Percentiles rank a stretch among this genome's conserved stretches.
Evolutionary conservation across 2,888 invertebrate genomes (phyloP).

Genomic region (Heteropelma amictum): DNA sequence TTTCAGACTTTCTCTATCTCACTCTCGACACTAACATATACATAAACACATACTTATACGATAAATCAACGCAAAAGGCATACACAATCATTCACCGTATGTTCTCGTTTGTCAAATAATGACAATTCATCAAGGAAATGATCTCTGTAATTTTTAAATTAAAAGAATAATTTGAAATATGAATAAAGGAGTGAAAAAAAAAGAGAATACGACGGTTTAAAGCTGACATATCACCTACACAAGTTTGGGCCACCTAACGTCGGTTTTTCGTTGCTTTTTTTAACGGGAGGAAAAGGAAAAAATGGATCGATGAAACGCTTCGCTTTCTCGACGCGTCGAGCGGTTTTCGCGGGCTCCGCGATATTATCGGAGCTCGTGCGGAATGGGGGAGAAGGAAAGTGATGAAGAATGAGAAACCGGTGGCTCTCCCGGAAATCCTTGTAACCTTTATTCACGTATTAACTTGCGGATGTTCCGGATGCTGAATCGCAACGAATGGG

Average conservation of each 20-base stretch:
- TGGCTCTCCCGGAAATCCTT: constrained; percentile 32
- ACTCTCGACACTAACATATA: no score
- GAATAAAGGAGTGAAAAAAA: constrained; percentile 64
- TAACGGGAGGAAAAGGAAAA: neutral
- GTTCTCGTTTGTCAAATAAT: constrained; percentile 71
- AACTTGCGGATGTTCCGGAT: no score
- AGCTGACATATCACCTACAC: constrained; percentile 69
- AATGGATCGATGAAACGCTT: neutral
- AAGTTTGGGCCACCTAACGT: constrained; percentile 67
- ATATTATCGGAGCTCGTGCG: neutral
- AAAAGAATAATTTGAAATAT: constrained; percentile 73
- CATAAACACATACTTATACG: no score
- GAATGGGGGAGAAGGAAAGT: neutral
- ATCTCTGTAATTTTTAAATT: constrained; percentile 77
- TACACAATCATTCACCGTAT: constrained; percentile 65
- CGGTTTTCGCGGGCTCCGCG: neutral
- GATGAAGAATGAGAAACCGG: neutral
- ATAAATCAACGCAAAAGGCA: constrained; percentile 71
- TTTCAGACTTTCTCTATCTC: neutral
- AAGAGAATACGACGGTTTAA: constrained; percentile 37
- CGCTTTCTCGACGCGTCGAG: neutral
- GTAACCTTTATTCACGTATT: neutral
- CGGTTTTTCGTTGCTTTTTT: neutral
- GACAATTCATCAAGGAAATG: constrained; percentile 75
- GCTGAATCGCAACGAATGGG: no score